phyloP scores from a whole-genome alignment of 1,140 invertebrate genomes.

The Matsumurasca onukii region DNA sequence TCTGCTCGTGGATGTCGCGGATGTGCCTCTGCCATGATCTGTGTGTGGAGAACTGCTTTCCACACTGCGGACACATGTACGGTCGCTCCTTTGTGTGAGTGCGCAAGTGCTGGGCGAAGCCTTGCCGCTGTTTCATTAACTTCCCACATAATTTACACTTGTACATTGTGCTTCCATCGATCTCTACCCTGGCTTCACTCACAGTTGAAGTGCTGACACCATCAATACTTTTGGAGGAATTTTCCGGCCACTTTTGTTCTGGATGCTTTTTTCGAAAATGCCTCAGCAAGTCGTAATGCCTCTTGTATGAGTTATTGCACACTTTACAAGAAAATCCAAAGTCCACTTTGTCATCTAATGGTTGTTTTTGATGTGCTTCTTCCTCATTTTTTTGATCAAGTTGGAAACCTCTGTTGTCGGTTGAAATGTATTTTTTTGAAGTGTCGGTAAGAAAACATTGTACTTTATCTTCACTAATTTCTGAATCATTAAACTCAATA shows the following conservation, averaged over 20 bases:
- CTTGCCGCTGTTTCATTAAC: constrained; percentile 58
- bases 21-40: constrained; percentile 61
- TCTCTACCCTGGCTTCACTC: constrained; percentile 49
- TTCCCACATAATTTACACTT: constrained; percentile 57
- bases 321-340: constrained; percentile 46
- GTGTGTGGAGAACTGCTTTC: constrained; percentile 51
- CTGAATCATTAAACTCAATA: too few relatives aligned
- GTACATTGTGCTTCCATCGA: constrained; percentile 50
- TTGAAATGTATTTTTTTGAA: too few relatives aligned
- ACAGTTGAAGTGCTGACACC: constrained; percentile 48
- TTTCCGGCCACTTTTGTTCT: constrained; percentile 31
- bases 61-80: constrained; percentile 39
- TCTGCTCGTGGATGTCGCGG: constrained; percentile 61
- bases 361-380: too few relatives aligned
- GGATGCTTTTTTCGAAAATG: constrained; percentile 41
- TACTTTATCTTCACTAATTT: too few relatives aligned
- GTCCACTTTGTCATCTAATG: too few relatives aligned
- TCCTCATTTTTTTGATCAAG: too few relatives aligned
- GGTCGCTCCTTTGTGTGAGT: constrained; percentile 43
- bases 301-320: constrained; percentile 44
- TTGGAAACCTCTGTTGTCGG: too few relatives aligned
- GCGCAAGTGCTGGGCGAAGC: constrained; percentile 47
- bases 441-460: too few relatives aligned
- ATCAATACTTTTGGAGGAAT: constrained; percentile 17
- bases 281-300: constrained; percentile 44